phyloP scores from a whole-genome alignment of 2,113 vertebrate genomes.

The Amblyornis subalaris region DNA sequence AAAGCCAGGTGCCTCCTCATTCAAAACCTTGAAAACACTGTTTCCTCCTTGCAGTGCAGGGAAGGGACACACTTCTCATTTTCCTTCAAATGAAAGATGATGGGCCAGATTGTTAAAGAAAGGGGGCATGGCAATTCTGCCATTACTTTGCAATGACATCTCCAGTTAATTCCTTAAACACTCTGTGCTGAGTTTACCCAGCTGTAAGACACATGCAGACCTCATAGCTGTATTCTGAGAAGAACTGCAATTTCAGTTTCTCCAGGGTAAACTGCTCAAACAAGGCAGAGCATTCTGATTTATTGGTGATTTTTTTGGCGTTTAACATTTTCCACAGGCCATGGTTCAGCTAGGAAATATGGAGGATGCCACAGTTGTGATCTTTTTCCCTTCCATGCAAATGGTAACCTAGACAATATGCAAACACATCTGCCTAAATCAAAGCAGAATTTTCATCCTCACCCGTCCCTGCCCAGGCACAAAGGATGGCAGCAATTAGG shows the following conservation, averaged over 20 bases:
- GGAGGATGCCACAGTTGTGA: neutral
- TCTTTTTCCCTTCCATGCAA: conserved; percentile 22
- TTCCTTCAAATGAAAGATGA: neutral
- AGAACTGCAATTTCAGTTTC: neutral
- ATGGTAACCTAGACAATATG: conserved; percentile 36
- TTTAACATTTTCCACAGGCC: neutral
- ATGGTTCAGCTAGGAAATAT: neutral
- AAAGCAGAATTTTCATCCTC: neutral
- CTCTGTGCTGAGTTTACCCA: neutral
- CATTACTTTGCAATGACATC: neutral
- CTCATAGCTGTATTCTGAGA: neutral
- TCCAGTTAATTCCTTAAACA: neutral
- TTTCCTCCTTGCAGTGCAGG: accelerated
- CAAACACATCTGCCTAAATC: conserved; percentile 32
- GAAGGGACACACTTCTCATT: neutral
- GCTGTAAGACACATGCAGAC: neutral
- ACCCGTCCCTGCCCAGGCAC: neutral
- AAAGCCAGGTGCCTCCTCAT: accelerated
- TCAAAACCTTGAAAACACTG: neutral
- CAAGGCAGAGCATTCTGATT: neutral
- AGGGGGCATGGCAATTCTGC: accelerated
- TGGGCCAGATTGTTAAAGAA: neutral
- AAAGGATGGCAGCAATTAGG: neutral
- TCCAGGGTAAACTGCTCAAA: neutral
- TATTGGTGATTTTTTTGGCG: neutral